phyloP scores from a whole-genome alignment of 53 echinoderm and acorn worm genomes.

The Antedon mediterranea region DNA sequence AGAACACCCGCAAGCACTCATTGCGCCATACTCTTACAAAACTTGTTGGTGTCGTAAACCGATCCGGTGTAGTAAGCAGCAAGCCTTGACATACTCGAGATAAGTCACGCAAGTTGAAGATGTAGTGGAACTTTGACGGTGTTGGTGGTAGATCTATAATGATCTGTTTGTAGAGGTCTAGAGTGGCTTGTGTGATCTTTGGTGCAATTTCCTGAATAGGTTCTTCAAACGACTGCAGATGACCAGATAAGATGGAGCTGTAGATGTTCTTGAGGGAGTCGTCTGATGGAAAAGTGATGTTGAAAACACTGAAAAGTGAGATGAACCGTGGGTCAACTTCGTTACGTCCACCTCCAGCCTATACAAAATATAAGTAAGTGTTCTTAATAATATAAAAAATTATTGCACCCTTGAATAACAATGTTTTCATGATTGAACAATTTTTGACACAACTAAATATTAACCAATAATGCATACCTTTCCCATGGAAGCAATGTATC shows the following conservation, averaged over 20 bases:
- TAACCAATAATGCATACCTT: conserved; percentile 70
- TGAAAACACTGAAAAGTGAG: conserved; percentile 86
- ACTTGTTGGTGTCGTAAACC: conserved; percentile 38
- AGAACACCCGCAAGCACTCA: conserved; percentile 86
- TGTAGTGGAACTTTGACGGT: conserved; percentile 98
- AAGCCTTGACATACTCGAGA: conserved; percentile 83
- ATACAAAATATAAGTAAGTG: not conserved
- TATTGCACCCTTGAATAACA: no score
- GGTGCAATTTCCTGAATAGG: conserved; percentile 46
- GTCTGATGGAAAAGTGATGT: conserved; percentile 99
- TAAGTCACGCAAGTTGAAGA: conserved; percentile 93
- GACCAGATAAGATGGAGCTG: conserved; percentile 72
- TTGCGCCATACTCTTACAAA: conserved; percentile 74
- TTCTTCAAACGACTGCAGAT: conserved; percentile 74
- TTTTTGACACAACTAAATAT: no score
- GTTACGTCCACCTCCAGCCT: conserved; percentile 97
- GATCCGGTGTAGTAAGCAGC: conserved; percentile 82
- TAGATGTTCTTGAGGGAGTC: conserved; percentile 97
- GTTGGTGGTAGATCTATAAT: conserved; percentile 78
- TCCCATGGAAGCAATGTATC: conserved; percentile 86
- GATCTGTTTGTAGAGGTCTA: conserved; percentile 55
- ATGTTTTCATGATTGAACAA: no score
- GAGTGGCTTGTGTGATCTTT: conserved; percentile 64
- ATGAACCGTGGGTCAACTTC: conserved; percentile 96
- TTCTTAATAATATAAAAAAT: not conserved